Conservation (phyloP, 64 coral and sea anemone genomes). For the Montipora sp. region DNA sequence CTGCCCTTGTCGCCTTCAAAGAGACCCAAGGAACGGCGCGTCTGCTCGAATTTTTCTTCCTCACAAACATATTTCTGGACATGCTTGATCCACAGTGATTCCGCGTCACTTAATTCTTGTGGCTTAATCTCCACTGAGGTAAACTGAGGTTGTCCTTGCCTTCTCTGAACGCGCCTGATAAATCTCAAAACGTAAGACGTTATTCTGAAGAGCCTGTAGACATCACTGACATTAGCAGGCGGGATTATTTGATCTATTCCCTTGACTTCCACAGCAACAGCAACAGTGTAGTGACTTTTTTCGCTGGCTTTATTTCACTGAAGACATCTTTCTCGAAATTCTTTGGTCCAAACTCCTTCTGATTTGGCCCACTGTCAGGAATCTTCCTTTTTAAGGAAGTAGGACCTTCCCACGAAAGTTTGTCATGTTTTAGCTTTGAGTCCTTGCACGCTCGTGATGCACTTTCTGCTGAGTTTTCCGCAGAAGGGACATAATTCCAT, state of each 20-base stretch:
- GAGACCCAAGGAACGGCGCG: conserved; percentile 40
- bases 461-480: conserved; percentile 3
- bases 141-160: neutral
- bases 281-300: neutral
- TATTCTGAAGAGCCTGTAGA: neutral
- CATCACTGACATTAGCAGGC: neutral
- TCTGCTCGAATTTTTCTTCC: conserved; percentile 38
- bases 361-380: too few relatives aligned
- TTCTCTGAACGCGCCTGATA: neutral
- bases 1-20: conserved; percentile 29
- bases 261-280: conserved; percentile 7
- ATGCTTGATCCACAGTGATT: conserved; percentile 44
- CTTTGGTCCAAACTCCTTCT: neutral
- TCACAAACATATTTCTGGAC: conserved; percentile 39
- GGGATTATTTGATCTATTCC: conserved; percentile 13
- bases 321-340: neutral
- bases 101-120: conserved; percentile 7
- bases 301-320: neutral
- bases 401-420: conserved; percentile 23
- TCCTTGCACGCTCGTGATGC: conserved; percentile 20
- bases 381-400: too few relatives aligned
- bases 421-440: neutral
- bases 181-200: conserved; percentile 21
- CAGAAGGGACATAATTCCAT: neutral
- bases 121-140: conserved; percentile 1